Percentiles rank a stretch among this genome's conserved stretches.
phyloP scores from a whole-genome alignment of 2,113 vertebrate genomes.

The Tetraodon nigroviridis region DNA sequence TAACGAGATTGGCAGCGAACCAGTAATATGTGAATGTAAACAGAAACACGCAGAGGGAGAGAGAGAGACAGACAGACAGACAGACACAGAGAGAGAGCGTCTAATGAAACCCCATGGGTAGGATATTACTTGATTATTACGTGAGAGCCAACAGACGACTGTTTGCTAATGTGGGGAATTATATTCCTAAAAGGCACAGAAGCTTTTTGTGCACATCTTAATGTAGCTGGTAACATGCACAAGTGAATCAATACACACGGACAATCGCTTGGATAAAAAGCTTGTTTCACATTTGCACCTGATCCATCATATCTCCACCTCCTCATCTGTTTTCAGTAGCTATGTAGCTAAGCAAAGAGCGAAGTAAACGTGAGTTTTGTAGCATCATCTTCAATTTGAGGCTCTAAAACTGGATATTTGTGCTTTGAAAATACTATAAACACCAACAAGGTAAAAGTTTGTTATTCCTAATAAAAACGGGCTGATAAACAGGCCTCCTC shows the following conservation, averaged over 20 bases:
- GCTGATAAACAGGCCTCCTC: no score
- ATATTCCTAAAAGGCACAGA: slow-evolving; percentile 26
- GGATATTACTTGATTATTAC: slow-evolving; percentile 48
- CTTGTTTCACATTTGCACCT: slow-evolving; percentile 26
- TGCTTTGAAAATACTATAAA: no score
- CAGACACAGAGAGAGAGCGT: slow-evolving; percentile 32
- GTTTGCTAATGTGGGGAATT: slow-evolving; percentile 23
- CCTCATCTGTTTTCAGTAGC: no score
- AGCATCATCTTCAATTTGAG: no score
- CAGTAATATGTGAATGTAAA: slow-evolving; percentile 59
- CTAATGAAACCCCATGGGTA: slow-evolving; percentile 40
- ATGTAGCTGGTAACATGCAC: background rate
- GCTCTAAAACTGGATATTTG: no score
- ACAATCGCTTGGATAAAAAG: slow-evolving; percentile 4
- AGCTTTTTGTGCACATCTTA: slow-evolving; percentile 13
- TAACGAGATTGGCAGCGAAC: slow-evolving; percentile 63
- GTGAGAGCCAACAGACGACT: slow-evolving; percentile 16
- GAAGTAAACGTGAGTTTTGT: no score
- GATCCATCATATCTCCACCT: no score
- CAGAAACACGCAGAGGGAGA: slow-evolving; percentile 3
- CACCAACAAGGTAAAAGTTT: no score
- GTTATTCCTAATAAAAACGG: no score
- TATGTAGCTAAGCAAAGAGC: no score
- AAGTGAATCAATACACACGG: background rate
- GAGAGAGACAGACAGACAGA: background rate